Percentiles rank a stretch among this genome's conserved stretches.
These are phyloP conservation scores for Erpetoichthys calabaricus DNA, from an alignment of 2,797 vertebrate species.

Conservation along the genomic window DNA sequence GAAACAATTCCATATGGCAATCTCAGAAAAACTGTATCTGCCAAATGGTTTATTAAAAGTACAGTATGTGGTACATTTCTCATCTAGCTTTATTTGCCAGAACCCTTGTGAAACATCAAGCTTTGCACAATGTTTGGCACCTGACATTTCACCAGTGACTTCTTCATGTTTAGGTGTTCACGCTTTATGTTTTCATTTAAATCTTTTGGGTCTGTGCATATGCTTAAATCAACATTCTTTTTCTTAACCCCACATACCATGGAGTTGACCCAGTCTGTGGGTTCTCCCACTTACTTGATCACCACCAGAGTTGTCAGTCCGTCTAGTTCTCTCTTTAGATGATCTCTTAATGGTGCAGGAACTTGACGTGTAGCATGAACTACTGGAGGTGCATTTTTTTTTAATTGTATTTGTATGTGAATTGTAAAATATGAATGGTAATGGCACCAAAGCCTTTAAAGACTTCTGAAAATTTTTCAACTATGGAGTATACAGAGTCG, in stretches of 20 bases:
- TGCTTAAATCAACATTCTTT: neutral
- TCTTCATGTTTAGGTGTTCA: neutral
- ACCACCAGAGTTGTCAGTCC: neutral
- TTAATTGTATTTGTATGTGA: neutral
- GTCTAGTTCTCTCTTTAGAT: neutral
- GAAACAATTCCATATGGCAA: no score
- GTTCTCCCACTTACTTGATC: neutral
- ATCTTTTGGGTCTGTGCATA: constrained; percentile 2
- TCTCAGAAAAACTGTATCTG: no score
- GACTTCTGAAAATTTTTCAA: no score
- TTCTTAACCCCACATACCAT: neutral
- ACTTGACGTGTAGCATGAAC: neutral
- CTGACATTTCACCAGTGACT: no score
- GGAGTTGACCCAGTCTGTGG: neutral
- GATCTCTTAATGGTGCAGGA: neutral
- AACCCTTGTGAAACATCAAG: no score
- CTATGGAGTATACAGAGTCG: no score
- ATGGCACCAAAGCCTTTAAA: no score
- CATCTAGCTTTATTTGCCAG: no score
- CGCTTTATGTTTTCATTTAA: neutral
- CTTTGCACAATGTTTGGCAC: no score
- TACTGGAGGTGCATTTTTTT: neutral
- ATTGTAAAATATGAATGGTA: no score
- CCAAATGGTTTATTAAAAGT: no score
- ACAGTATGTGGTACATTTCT: no score